phyloP scores from a whole-genome alignment of 2,888 invertebrate genomes.

The Stictocephala bisonia region DNA sequence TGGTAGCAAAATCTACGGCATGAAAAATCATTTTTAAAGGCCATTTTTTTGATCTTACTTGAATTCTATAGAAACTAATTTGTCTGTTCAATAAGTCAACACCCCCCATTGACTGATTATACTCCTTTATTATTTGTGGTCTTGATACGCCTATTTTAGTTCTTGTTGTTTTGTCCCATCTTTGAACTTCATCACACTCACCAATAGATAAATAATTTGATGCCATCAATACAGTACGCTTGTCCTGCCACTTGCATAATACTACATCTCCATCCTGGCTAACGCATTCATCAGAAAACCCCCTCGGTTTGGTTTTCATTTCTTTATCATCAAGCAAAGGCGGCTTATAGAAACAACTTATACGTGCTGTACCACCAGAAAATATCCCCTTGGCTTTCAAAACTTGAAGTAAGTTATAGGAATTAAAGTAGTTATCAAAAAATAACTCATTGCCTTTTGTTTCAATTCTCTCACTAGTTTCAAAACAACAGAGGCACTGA shows the following conservation, averaged over 20 bases:
- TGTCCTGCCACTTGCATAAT: conserved; percentile 30
- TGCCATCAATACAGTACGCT: too few relatives aligned
- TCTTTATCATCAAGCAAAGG: conserved; percentile 11
- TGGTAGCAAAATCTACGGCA: too few relatives aligned
- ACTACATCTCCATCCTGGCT: conserved; percentile 1
- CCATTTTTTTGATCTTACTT: too few relatives aligned
- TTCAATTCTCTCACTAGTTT: neutral
- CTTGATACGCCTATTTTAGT: too few relatives aligned
- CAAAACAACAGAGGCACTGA: neutral
- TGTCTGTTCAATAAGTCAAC: too few relatives aligned
- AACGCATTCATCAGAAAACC: neutral
- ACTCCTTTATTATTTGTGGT: too few relatives aligned
- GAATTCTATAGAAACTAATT: too few relatives aligned
- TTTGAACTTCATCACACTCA: conserved; percentile 26
- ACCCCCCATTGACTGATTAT: too few relatives aligned
- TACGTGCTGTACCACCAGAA: conserved; percentile 20
- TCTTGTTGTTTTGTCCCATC: too few relatives aligned
- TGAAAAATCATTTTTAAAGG: too few relatives aligned
- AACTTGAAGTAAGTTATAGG: conserved; percentile 11
- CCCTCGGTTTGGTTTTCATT: conserved; percentile 8
- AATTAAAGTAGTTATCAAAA: neutral
- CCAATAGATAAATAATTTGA: too few relatives aligned
- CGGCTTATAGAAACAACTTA: conserved; percentile 23
- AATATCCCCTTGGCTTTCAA: conserved; percentile 18
- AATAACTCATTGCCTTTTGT: neutral